Base-by-base conservation (phyloP, 1,140 invertebrate species). In the Drosophila pruinosa region DNA sequence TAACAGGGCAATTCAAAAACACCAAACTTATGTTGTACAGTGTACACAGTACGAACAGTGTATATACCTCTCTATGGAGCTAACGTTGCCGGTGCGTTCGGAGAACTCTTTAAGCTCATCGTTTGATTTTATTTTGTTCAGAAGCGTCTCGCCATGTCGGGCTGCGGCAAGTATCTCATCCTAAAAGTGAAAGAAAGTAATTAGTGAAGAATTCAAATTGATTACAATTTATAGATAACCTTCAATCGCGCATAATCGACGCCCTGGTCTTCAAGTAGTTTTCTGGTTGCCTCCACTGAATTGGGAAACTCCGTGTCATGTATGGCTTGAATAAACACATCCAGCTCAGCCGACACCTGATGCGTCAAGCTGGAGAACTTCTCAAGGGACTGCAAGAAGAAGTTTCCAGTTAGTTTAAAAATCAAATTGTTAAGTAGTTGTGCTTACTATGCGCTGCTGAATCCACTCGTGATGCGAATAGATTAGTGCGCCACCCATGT, bases 401-500 rank as follows among this genome's bases (percentile, higher is more conserved):
- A 41, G 21, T 28, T 36, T 19, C 14, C n/a, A n/a, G n/a, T n/a
- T n/a, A 8, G 2, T 38, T 24, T 26, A 12, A 15, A 14, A 5
- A 15, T n/a, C n/a, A n/a, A n/a, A n/a, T n/a, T n/a, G n/a, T n/a
- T n/a, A n/a, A n/a, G n/a, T n/a, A n/a, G n/a, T n/a, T n/a, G n/a
- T 15, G 24, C 94, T 94, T 93, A 99, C 98, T 91, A 98, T 96
- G 94, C 98, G 93, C 91, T 99, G 97, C 82, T 98, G 96, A 90
- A 99, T 98, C 98, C 98, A 99, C 83, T 98, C 97, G 48, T 96
- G 94, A 92, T 99, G 97, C 75, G 97, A 96, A 92, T 99, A 99
- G 22, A 95, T 94, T 54, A 99, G 93, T 67, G 94, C 93, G 5
- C 98, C 98, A 3, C 97, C 97, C 38, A 99, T 93, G 90, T 99